Evolutionary conservation across 2,888 invertebrate species (phyloP).

Genomic region (Sympetrum striolatum): DNA sequence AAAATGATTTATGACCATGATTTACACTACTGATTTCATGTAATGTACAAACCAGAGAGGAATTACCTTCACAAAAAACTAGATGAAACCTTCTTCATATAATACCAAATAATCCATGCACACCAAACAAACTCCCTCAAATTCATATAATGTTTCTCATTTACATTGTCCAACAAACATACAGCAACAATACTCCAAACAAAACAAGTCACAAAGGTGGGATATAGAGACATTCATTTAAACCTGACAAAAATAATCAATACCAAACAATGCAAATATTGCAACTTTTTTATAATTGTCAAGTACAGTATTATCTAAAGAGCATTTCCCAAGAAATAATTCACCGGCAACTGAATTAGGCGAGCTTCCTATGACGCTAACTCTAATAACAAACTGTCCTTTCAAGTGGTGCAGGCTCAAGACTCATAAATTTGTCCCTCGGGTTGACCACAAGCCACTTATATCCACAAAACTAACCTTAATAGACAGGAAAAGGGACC

Average conservation of each 20-base stretch:
- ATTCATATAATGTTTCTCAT: slow-evolving; percentile 35
- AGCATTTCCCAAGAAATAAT: neutral
- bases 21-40: slow-evolving; percentile 35
- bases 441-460: neutral
- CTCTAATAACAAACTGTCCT: slow-evolving; percentile 6
- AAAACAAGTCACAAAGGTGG: slow-evolving; percentile 38
- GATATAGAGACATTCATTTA: neutral
- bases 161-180: slow-evolving; percentile 27
- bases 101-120: slow-evolving; percentile 28
- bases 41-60: slow-evolving; percentile 40
- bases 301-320: neutral
- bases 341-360: slow-evolving; percentile 20
- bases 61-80: slow-evolving; percentile 13
- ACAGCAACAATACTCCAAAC: slow-evolving; percentile 31
- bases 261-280: neutral
- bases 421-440: neutral
- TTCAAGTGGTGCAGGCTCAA: slow-evolving; percentile 8
- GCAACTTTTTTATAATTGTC: neutral
- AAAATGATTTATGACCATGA: slow-evolving; percentile 39
- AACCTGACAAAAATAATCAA: neutral
- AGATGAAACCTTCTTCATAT: slow-evolving; percentile 5
- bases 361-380: neutral
- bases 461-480: slow-evolving; percentile 24
- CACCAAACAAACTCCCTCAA: slow-evolving; percentile 25
- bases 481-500: slow-evolving; percentile 29